These are phyloP conservation scores for Ephestia elutella DNA, from an alignment of 1,140 invertebrate species.

Conservation along the genomic window DNA sequence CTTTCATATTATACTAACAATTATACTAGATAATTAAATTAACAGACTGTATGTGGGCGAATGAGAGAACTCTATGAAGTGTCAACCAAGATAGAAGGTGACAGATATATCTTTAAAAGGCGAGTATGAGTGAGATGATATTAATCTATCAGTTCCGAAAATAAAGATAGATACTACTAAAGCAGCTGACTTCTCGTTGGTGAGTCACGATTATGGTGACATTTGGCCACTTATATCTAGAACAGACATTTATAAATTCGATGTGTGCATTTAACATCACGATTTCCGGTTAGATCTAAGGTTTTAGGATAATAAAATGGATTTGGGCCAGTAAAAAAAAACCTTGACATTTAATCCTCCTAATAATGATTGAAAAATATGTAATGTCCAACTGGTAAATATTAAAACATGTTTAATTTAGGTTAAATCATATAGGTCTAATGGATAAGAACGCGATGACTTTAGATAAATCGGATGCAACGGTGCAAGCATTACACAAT, in stretches of 20 bases:
- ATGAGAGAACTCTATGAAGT: conserved; percentile 28
- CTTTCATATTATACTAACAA: neutral
- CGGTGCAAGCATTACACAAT: neutral
- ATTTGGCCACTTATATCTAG: conserved; percentile 45
- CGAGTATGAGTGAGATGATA: conserved; percentile 43
- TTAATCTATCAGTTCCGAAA: conserved; percentile 34
- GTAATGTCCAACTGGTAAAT: no score
- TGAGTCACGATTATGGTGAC: conserved; percentile 49
- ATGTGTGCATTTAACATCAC: conserved; percentile 6
- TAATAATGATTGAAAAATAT: no score
- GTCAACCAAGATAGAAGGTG: conserved; percentile 34
- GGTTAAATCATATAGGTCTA: neutral
- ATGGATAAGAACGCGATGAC: neutral
- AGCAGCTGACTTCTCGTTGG: conserved; percentile 42
- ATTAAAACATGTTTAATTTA: no score
- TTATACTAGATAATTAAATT: conserved; percentile 45
- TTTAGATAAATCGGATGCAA: neutral
- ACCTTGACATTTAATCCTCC: neutral
- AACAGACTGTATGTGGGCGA: conserved; percentile 50
- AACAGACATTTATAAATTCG: conserved; percentile 21
- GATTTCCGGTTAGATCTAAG: neutral
- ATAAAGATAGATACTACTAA: conserved; percentile 24
- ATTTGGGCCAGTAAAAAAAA: neutral
- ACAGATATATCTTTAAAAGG: conserved; percentile 33
- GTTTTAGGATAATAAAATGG: neutral